A percentile compares a stretch with the other conserved stretches of the same genome.
Evolutionary conservation across 1,140 invertebrate genomes (phyloP).

Genomic region (Caenorhabditis remanei): DNA sequence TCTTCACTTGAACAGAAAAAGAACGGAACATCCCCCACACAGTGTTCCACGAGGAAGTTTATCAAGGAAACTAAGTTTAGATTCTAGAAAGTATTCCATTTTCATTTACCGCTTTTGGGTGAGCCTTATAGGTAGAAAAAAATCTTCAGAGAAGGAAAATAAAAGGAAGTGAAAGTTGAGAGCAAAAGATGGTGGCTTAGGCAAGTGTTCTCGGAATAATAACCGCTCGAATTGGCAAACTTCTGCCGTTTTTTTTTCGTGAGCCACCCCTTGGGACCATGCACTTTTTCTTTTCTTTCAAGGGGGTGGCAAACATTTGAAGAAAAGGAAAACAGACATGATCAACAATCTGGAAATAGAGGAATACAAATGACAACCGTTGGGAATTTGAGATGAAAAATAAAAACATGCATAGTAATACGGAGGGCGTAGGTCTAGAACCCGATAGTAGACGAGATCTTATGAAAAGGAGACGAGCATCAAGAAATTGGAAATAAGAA

Average conservation of each 20-base stretch:
- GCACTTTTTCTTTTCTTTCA: conserved; percentile 8
- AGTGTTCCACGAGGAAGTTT: neutral
- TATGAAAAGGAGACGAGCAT: neutral
- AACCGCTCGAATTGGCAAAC: conserved; percentile 1
- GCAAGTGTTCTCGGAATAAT: conserved; percentile 49
- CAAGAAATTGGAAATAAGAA: neutral
- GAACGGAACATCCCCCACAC: neutral
- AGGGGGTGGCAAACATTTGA: conserved; percentile 1
- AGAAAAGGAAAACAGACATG: conserved; percentile 3
- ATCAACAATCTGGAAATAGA: conserved; percentile 29
- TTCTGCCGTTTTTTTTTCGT: neutral
- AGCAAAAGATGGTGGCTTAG: neutral
- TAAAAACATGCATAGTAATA: conserved; percentile 6
- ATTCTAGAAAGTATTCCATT: neutral
- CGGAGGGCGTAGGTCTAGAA: neutral
- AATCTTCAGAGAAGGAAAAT: neutral
- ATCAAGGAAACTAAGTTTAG: neutral
- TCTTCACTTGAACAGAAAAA: neutral
- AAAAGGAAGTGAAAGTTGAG: neutral
- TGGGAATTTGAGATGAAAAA: conserved; percentile 4
- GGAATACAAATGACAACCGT: conserved; percentile 23
- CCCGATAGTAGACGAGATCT: neutral
- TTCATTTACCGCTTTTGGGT: no score
- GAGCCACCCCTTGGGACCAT: conserved; percentile 16
- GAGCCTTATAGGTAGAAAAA: neutral